Evolutionary conservation across 2,888 invertebrate genomes (phyloP).

Genomic region (Noctuana brunneofusca): DNA sequence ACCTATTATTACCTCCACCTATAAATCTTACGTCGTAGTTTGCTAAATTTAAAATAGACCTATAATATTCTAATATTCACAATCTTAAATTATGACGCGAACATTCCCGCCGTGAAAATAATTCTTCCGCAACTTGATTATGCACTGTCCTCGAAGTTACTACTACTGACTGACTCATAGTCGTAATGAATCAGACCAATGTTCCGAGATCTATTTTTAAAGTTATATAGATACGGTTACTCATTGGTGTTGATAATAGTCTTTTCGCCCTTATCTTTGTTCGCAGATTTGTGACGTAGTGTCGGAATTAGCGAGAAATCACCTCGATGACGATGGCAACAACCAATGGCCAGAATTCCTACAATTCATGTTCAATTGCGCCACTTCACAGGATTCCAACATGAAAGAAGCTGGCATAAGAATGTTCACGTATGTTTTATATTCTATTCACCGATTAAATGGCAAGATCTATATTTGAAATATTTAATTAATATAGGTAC

Average conservation of each 20-base stretch:
- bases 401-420: slow-evolving; percentile 96
- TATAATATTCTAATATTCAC: neutral
- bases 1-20: neutral
- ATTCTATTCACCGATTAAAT: too few relatives aligned
- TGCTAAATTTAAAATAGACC: neutral
- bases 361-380: slow-evolving; percentile 97
- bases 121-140: slow-evolving; percentile 24
- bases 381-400: slow-evolving; percentile 90
- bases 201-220: slow-evolving; percentile 28
- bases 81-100: neutral
- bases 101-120: slow-evolving; percentile 8
- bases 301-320: slow-evolving; percentile 97
- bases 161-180: slow-evolving; percentile 22
- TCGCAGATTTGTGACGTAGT: slow-evolving; percentile 93
- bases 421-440: slow-evolving; percentile 92
- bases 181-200: slow-evolving; percentile 29
- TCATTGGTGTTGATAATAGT: slow-evolving; percentile 8
- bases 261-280: slow-evolving; percentile 13
- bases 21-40: neutral
- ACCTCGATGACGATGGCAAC: slow-evolving; percentile 97
- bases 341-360: slow-evolving; percentile 98
- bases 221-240: slow-evolving; percentile 21
- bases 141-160: slow-evolving; percentile 21
- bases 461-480: too few relatives aligned
- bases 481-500: too few relatives aligned